Evolutionary conservation across 1,140 invertebrate genomes (phyloP).

Genomic region (Drosophila murphyi): DNA sequence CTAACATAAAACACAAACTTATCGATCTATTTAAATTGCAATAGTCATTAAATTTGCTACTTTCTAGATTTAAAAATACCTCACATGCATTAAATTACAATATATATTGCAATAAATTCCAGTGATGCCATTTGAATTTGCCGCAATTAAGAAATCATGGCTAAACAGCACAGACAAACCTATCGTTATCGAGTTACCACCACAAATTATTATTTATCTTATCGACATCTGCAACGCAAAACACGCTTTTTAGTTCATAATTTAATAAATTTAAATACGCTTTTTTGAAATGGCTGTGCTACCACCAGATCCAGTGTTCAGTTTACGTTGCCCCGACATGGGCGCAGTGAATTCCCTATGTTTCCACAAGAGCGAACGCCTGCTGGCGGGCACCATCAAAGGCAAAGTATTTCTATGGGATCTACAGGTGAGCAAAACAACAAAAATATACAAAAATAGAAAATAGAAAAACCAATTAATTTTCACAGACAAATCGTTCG

Average conservation of each 20-base stretch:
- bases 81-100: neutral
- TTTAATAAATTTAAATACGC: slow-evolving; percentile 23
- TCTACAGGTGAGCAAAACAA: slow-evolving; percentile 86
- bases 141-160: neutral
- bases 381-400: slow-evolving; percentile 88
- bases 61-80: no score
- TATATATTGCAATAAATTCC: neutral
- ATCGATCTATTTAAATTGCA: neutral
- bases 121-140: neutral
- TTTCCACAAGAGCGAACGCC: slow-evolving; percentile 87
- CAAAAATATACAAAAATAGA: slow-evolving; percentile 7
- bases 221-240: slow-evolving; percentile 25
- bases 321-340: slow-evolving; percentile 88
- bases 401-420: slow-evolving; percentile 90
- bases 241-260: slow-evolving; percentile 20
- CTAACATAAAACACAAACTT: neutral
- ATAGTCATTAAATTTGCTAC: neutral
- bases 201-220: slow-evolving; percentile 44
- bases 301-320: slow-evolving; percentile 88
- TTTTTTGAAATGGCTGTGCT: slow-evolving; percentile 85
- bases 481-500: slow-evolving; percentile 73
- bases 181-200: slow-evolving; percentile 7
- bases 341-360: slow-evolving; percentile 88
- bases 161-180: neutral
- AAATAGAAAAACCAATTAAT: slow-evolving; percentile 16